phyloP scores from a whole-genome alignment of 2,888 invertebrate species.

The Molorchus minor region DNA sequence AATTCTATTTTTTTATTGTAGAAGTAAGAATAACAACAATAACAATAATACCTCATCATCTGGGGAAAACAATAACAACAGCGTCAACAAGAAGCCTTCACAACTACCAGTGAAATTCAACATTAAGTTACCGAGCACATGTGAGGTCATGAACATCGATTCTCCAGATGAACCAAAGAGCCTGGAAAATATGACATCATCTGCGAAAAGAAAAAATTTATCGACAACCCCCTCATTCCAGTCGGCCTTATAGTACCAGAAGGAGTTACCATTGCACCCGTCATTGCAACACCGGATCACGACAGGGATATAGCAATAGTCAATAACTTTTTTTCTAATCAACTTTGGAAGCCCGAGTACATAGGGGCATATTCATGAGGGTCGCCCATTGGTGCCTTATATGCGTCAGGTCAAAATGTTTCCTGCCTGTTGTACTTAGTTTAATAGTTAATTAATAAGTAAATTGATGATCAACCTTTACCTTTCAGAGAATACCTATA shows the following conservation, averaged over 20 bases:
- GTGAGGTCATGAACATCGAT: conserved; percentile 35
- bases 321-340: conserved; percentile 66
- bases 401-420: conserved; percentile 23
- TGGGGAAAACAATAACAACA: conserved; percentile 33
- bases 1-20: too few species aligned
- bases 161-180: conserved; percentile 26
- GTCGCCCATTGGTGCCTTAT: not conserved
- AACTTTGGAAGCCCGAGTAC: conserved; percentile 68
- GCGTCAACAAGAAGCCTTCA: conserved; percentile 30
- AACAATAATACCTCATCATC: conserved; percentile 26
- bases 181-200: conserved; percentile 36
- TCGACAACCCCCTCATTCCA: conserved; percentile 62
- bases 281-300: conserved; percentile 61
- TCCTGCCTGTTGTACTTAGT: conserved; percentile 49
- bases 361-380: conserved; percentile 62
- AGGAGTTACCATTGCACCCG: conserved; percentile 63
- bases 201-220: conserved; percentile 39
- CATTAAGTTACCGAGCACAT: conserved; percentile 34
- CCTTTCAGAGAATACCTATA: conserved; percentile 58
- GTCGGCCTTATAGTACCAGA: conserved; percentile 62
- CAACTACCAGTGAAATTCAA: conserved; percentile 42
- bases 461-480: conserved; percentile 40
- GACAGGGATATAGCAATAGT: conserved; percentile 65
- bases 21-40: conserved; percentile 41
- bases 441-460: conserved; percentile 43